Evolutionary conservation across 2,888 invertebrate species (phyloP).

Genomic region (Elegia similella): DNA sequence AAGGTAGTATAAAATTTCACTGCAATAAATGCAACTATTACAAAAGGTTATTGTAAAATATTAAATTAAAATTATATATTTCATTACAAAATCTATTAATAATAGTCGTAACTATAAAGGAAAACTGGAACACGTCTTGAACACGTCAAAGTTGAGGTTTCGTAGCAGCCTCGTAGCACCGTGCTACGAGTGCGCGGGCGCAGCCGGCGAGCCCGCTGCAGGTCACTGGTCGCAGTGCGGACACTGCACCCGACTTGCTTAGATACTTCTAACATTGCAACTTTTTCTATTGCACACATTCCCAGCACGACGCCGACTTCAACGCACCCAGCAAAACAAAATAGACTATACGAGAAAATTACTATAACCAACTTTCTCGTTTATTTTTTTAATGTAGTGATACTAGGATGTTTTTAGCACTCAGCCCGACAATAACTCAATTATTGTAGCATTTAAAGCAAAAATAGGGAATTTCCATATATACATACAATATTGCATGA

Average conservation of each 20-base stretch:
- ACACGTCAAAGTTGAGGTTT: conserved; percentile 17
- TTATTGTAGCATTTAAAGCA: too few relatives aligned
- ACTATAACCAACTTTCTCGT: not conserved
- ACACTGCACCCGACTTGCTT: conserved; percentile 76
- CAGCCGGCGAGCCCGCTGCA: conserved; percentile 37
- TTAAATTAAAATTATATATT: too few relatives aligned
- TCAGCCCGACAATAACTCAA: too few relatives aligned
- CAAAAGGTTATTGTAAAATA: too few relatives aligned
- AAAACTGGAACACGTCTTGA: not conserved
- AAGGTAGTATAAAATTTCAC: too few relatives aligned
- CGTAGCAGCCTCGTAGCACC: conserved; percentile 58
- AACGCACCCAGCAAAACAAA: conserved; percentile 1
- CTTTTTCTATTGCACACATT: conserved; percentile 75
- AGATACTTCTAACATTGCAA: conserved; percentile 76
- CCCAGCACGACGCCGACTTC: conserved; percentile 40
- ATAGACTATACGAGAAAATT: conserved; percentile 13
- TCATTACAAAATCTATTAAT: not conserved
- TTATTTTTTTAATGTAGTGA: not conserved
- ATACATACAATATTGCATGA: too few relatives aligned
- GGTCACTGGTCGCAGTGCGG: conserved; percentile 66
- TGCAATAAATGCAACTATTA: too few relatives aligned
- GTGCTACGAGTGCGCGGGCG: conserved; percentile 54
- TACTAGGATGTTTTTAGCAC: not conserved
- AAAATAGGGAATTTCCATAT: too few relatives aligned
- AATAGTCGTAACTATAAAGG: not conserved